Percentiles rank a stretch among this genome's conserved stretches.
phyloP scores from a whole-genome alignment of 2,797 vertebrate species.

The Numenius phaeopus region DNA sequence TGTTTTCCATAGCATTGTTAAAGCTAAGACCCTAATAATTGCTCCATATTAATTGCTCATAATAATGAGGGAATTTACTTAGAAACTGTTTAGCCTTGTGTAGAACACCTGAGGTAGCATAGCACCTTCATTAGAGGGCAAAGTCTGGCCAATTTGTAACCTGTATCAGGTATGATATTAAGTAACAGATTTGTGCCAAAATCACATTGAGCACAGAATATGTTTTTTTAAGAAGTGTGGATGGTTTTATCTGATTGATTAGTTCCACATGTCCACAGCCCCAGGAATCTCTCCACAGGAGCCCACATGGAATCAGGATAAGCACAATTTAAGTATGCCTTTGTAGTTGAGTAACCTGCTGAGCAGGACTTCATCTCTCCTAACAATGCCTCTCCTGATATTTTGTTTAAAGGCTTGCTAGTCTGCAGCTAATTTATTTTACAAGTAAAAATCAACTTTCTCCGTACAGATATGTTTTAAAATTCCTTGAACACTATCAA shows the following conservation, averaged over 20 bases:
- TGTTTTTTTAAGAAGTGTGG: background rate
- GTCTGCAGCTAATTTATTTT: conserved; percentile 57
- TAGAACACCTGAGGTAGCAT: conserved; percentile 2
- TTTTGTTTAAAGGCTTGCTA: conserved; percentile 18
- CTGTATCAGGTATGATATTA: background rate
- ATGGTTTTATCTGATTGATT: conserved; percentile 61
- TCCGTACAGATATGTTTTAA: conserved; percentile 10
- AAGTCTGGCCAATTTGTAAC: background rate
- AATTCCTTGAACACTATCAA: conserved; percentile 46
- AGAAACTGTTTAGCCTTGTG: background rate
- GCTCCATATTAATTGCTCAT: background rate
- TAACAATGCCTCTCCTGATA: conserved; percentile 27
- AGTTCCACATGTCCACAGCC: conserved; percentile 55
- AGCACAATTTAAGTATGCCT: conserved; percentile 46
- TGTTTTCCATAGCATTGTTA: conserved; percentile 7
- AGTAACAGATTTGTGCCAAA: background rate
- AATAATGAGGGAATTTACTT: conserved; percentile 24
- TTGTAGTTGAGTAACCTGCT: conserved; percentile 59
- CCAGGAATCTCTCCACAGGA: conserved; percentile 53
- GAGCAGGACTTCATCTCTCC: conserved; percentile 46
- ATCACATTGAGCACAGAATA: background rate
- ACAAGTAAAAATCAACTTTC: conserved; percentile 31
- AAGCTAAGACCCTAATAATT: conserved; percentile 7
- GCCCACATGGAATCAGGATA: conserved; percentile 25
- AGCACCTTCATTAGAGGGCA: background rate